These are phyloP conservation scores for Andrena bicolor DNA, from an alignment of 2,888 invertebrate species.

Conservation along the genomic window DNA sequence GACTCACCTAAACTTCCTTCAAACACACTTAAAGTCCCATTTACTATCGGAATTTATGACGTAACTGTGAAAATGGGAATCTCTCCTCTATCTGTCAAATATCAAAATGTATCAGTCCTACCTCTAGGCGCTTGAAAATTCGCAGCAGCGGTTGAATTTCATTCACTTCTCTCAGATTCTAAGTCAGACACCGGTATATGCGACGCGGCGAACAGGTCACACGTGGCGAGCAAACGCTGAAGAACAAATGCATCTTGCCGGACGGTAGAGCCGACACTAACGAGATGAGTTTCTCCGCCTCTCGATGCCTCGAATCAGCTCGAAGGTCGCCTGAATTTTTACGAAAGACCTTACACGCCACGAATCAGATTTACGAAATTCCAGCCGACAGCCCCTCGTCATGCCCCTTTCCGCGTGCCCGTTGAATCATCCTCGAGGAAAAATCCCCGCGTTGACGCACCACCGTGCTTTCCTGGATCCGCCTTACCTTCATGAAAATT, in stretches of 20 bases:
- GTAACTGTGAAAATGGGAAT: not conserved
- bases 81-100: not conserved
- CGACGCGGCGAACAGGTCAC: not conserved
- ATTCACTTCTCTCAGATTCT: not conserved
- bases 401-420: not conserved
- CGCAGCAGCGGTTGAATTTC: not conserved
- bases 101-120: not conserved
- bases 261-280: slow-evolving; percentile 77
- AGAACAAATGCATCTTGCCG: slow-evolving; percentile 77
- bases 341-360: slow-evolving; percentile 67
- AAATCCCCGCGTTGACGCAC: slow-evolving; percentile 6
- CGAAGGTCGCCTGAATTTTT: slow-evolving; percentile 82
- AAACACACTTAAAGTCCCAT: not conserved
- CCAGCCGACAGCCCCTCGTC: not conserved
- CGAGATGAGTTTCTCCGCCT: slow-evolving; percentile 77
- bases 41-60: not conserved
- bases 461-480: not conserved
- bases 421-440: not conserved
- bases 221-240: slow-evolving; percentile 20
- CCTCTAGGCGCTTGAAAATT: not conserved
- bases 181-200: not conserved
- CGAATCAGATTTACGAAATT: slow-evolving; percentile 65
- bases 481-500: slow-evolving; percentile 7
- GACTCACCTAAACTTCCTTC: not conserved
- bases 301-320: slow-evolving; percentile 72